Evolutionary conservation across 2,888 invertebrate species (phyloP).

Genomic region (Leptothorax acervorum): DNA sequence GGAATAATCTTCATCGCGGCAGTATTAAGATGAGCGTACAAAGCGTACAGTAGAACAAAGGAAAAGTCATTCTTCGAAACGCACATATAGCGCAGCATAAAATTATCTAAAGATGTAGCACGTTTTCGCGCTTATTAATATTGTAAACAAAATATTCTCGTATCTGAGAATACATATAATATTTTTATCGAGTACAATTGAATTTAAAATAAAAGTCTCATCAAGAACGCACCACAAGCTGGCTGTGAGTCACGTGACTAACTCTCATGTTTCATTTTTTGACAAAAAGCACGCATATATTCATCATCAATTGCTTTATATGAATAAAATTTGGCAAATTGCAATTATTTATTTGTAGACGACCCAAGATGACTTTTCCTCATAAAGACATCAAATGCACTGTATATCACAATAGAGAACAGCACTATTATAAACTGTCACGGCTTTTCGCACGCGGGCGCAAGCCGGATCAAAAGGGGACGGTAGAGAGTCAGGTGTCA

Average conservation of each 20-base stretch:
- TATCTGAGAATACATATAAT: neutral
- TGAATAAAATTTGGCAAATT: conserved; percentile 49
- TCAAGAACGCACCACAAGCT: conserved; percentile 68
- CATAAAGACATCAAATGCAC: conserved; percentile 81
- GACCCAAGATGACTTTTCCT: conserved; percentile 81
- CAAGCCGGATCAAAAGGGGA: too few relatives aligned
- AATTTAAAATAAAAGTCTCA: conserved; percentile 20
- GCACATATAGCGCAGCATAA: neutral
- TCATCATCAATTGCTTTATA: conserved; percentile 60
- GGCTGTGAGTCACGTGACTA: conserved; percentile 70
- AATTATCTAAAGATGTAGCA: neutral
- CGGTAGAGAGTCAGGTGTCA: too few relatives aligned
- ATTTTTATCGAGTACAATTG: conserved; percentile 1
- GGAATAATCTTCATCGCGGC: conserved; percentile 56
- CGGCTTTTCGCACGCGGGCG: too few relatives aligned
- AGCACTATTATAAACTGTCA: conserved; percentile 84
- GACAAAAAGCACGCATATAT: conserved; percentile 28
- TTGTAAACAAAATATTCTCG: neutral
- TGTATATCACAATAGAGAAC: conserved; percentile 82
- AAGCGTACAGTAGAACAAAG: conserved; percentile 74
- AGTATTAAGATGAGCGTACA: conserved; percentile 75
- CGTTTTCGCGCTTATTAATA: neutral
- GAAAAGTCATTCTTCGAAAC: conserved; percentile 76
- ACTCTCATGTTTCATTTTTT: conserved; percentile 59
- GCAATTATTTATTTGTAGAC: conserved; percentile 67